phyloP scores from a whole-genome alignment of 2,888 invertebrate species.

The Heliconius aoede region DNA sequence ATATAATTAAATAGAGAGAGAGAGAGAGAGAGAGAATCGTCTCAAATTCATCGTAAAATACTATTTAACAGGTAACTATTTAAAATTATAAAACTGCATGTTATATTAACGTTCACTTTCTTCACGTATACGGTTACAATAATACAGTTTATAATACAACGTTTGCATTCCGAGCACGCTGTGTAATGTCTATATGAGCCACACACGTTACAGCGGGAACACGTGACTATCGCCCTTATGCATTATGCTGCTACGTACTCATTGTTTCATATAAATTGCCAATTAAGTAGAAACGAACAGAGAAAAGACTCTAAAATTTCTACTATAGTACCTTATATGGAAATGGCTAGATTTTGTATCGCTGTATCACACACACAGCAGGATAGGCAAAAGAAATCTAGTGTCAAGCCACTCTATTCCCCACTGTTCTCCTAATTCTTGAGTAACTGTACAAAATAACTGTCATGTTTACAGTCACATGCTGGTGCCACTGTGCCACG shows the following conservation, averaged over 20 bases:
- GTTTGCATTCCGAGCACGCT: slow-evolving; percentile 32
- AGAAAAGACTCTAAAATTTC: neutral
- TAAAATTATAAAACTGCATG: neutral
- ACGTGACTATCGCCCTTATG: slow-evolving; percentile 11
- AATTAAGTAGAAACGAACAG: slow-evolving; percentile 5
- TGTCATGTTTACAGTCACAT: no score
- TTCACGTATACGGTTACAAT: slow-evolving; percentile 3
- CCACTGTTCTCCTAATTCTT: neutral
- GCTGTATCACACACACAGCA: neutral
- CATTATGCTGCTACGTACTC: neutral
- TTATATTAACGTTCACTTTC: slow-evolving; percentile 6
- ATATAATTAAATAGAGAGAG: no score
- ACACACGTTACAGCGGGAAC: slow-evolving; percentile 30
- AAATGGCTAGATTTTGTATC: neutral
- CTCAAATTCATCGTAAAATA: neutral
- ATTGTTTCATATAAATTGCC: slow-evolving; percentile 23
- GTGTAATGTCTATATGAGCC: slow-evolving; percentile 26
- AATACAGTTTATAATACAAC: slow-evolving; percentile 10
- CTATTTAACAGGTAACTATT: neutral
- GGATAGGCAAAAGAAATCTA: neutral
- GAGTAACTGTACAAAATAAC: no score
- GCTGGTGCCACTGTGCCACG: no score
- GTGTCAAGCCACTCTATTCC: neutral
- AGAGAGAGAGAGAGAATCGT: neutral
- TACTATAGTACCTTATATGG: neutral